Conservation (phyloP, 2,113 vertebrate species). For the Cyphomyrus plagiostoma region DNA sequence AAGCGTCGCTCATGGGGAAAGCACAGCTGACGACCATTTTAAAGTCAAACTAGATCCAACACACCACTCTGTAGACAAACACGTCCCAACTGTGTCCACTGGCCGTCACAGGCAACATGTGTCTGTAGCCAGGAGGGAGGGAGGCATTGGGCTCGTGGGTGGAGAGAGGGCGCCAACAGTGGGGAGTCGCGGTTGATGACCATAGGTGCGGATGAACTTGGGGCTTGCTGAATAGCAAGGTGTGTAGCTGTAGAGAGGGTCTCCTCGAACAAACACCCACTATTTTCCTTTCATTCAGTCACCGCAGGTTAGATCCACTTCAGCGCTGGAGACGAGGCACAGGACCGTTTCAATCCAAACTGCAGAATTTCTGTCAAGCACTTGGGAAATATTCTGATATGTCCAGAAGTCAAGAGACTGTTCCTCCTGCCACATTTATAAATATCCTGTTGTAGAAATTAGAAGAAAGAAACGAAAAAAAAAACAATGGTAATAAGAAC, state of each 20-base stretch:
- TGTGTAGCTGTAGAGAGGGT: background rate
- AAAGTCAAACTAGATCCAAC: constrained; percentile 18
- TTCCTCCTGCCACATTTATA: background rate
- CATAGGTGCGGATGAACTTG: background rate
- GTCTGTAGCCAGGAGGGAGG: background rate
- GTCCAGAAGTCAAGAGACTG: background rate
- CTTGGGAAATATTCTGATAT: background rate
- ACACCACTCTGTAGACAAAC: constrained; percentile 15
- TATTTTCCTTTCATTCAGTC: background rate
- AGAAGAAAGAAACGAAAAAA: background rate
- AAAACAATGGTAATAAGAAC: background rate
- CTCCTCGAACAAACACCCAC: background rate
- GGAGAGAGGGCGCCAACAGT: background rate
- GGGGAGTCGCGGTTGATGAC: background rate
- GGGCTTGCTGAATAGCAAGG: background rate
- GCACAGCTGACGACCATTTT: background rate
- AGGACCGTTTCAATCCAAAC: background rate
- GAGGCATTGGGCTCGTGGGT: background rate
- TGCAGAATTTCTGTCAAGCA: constrained; percentile 6
- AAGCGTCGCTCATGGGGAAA: background rate
- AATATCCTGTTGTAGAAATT: background rate
- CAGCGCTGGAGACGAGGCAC: background rate
- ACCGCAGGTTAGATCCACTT: constrained; percentile 5
- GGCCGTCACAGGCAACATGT: background rate
- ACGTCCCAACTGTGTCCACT: background rate